Evolutionary conservation across 2,888 invertebrate genomes (phyloP).

Genomic region (Dusona sp.): DNA sequence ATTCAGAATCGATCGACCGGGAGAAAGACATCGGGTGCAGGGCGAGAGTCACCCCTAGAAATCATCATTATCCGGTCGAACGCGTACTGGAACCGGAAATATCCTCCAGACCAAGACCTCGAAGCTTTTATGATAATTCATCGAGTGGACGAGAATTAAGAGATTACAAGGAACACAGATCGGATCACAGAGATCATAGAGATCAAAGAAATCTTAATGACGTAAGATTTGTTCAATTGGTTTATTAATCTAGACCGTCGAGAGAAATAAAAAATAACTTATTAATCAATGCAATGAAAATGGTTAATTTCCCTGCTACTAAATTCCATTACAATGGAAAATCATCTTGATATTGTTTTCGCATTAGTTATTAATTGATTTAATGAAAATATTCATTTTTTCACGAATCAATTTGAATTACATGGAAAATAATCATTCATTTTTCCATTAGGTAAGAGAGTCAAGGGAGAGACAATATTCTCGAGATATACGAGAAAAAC

Average conservation of each 20-base stretch:
- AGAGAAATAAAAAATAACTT: not conserved
- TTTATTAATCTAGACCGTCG: not conserved
- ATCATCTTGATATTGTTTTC: no score
- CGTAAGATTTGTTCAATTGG: constrained; percentile 17
- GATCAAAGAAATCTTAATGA: constrained; percentile 59
- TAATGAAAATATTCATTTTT: not conserved
- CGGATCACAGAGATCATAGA: constrained; percentile 58
- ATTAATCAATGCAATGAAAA: no score
- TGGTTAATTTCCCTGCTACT: no score
- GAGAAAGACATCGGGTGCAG: constrained; percentile 79
- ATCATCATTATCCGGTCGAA: constrained; percentile 80
- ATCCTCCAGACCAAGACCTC: constrained; percentile 79
- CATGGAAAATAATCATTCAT: not conserved
- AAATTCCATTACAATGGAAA: no score
- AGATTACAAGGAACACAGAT: constrained; percentile 72
- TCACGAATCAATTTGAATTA: not conserved
- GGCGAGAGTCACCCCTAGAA: constrained; percentile 78
- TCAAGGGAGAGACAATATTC: constrained; percentile 77
- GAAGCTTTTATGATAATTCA: constrained; percentile 83
- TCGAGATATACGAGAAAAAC: constrained; percentile 79
- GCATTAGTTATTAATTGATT: no score
- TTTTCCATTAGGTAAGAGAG: constrained; percentile 73
- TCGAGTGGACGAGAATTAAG: constrained; percentile 79
- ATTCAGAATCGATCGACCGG: constrained; percentile 78
- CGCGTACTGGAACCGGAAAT: constrained; percentile 77